These are phyloP conservation scores for Cyclina sinensis DNA, from an alignment of 1,140 invertebrate species.

Conservation along the genomic window DNA sequence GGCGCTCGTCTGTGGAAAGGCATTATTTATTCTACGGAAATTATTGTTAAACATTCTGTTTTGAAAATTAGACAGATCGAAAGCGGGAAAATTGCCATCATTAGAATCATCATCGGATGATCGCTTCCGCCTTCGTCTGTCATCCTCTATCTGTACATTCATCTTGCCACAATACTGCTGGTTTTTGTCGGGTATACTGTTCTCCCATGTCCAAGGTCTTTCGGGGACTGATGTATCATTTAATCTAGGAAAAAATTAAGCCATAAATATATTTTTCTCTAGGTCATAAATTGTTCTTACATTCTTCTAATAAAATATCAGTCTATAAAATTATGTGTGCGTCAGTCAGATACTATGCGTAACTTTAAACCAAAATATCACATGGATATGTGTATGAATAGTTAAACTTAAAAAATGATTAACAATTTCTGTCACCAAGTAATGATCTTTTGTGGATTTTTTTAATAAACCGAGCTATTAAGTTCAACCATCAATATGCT, in stretches of 20 bases:
- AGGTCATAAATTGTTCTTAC: no score
- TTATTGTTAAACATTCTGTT: not conserved
- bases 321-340: no score
- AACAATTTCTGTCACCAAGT: no score
- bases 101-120: slow-evolving; percentile 24
- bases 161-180: slow-evolving; percentile 44
- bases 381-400: no score
- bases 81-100: not conserved
- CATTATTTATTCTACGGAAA: not conserved
- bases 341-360: no score
- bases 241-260: slow-evolving; percentile 10
- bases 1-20: slow-evolving; percentile 35
- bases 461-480: no score
- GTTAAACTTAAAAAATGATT: no score
- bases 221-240: not conserved
- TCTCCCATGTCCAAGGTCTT: slow-evolving; percentile 53
- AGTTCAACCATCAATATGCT: no score
- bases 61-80: slow-evolving; percentile 28
- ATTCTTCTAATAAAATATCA: no score
- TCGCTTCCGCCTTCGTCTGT: slow-evolving; percentile 27
- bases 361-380: no score
- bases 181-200: not conserved
- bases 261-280: no score
- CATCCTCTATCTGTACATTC: slow-evolving; percentile 35
- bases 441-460: no score